Evolutionary conservation across 2,113 vertebrate species (phyloP), one percentile per base, ranked within the genome.

Genomic region (Tragulus kanchil): DNA sequence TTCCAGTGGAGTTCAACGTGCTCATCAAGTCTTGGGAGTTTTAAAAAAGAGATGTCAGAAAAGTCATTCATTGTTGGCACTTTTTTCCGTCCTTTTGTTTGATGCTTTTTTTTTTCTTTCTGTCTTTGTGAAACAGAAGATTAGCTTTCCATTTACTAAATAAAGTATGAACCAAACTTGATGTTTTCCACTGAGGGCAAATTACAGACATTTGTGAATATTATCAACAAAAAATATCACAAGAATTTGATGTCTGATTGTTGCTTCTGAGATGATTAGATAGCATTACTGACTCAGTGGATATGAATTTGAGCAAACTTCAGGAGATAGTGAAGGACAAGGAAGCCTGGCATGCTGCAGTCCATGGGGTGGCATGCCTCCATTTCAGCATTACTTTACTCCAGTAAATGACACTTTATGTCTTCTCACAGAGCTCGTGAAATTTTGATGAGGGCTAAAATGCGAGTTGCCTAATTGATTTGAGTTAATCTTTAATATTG

Each of bases 401-500:
- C 58, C 42, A 64, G 61, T 64, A 93, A 73, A 62, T 87, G 45
- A n/a, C 31, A 50, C 90, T 95, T 95, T 73, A 15, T 5, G 4
- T 94, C 89, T 89, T 95, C 16, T 90, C 83, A 71, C 65, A 96
- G 92, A 89, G 14, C 62, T 92, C 95, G 94, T 98, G 94, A 97
- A 98, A 98, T 81, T 97, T 98, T 98, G 75, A 98, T 96, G 96
- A 94, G 69, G 75, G 28, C 84, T 90, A 82, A 96, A 92, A 96
- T 87, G 81, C 8, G 89, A 96, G 73, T 94, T 87, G 83, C 79
- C 25, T 26, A 56, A 98, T 97, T 75, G 54, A 96, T 96, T 62
- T 56, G 89, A 92, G 85, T 85, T 90, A 64, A 87, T 92, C 95
- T 87, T 86, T 92, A 86, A 91, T 96, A 84, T 82, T 89, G 97